A percentile compares a stretch with the other conserved stretches of the same genome.
Evolutionary conservation across 1,140 invertebrate genomes (phyloP).

Genomic region (Pteromalus puparum): DNA sequence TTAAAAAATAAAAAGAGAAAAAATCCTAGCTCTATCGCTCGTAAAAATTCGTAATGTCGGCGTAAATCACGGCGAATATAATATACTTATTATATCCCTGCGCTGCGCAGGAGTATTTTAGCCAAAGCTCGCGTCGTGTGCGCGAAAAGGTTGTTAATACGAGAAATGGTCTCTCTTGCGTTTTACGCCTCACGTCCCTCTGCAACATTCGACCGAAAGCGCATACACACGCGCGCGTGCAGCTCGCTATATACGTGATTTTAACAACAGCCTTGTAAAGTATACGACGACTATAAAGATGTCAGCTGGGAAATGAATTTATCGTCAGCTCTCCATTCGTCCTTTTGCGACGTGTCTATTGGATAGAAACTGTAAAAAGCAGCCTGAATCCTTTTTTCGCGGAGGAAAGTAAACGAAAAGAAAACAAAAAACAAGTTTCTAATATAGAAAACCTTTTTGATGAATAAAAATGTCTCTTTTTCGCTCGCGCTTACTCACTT

Average conservation of each 20-base stretch:
- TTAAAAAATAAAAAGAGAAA: background rate
- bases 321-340: constrained; percentile 26
- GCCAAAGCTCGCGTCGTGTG: background rate
- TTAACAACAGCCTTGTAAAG: constrained; percentile 39
- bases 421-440: background rate
- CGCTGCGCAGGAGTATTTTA: background rate
- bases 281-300: constrained; percentile 47
- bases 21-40: background rate
- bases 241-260: constrained; percentile 23
- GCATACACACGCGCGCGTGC: background rate
- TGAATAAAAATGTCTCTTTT: background rate
- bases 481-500: background rate
- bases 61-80: constrained; percentile 21
- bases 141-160: constrained; percentile 22
- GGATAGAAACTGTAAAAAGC: constrained; percentile 14
- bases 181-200: constrained; percentile 7
- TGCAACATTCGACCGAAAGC: background rate
- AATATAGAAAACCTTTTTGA: background rate
- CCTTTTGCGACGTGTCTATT: background rate
- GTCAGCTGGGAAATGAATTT: constrained; percentile 46
- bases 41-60: background rate
- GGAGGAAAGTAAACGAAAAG: background rate
- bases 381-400: background rate
- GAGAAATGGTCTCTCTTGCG: constrained; percentile 18
- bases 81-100: constrained; percentile 20